A percentile compares a stretch with the other conserved stretches of the same genome.
These are phyloP conservation scores for Daubentonia madagascariensis DNA, from an alignment of 2,113 vertebrate genomes.

Conservation along the genomic window DNA sequence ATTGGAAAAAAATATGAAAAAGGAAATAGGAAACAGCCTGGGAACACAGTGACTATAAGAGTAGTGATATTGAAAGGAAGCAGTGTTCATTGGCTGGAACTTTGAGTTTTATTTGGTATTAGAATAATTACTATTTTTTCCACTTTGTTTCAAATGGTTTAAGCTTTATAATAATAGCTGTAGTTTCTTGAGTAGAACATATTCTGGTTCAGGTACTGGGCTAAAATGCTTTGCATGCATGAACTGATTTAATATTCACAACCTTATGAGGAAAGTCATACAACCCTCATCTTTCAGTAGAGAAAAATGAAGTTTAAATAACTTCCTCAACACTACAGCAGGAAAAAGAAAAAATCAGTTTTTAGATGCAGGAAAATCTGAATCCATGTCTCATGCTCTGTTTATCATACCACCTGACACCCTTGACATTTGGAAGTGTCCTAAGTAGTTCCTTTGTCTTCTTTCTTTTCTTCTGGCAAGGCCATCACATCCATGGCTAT, in stretches of 20 bases:
- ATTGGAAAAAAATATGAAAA: neutral
- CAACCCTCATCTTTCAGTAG: neutral
- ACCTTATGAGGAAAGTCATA: neutral
- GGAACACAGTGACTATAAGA: neutral
- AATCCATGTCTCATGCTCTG: neutral
- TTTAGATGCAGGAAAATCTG: neutral
- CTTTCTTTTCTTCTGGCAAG: neutral
- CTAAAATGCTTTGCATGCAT: neutral
- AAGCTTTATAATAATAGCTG: neutral
- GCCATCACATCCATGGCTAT: neutral
- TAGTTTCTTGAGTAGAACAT: neutral
- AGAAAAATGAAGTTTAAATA: neutral
- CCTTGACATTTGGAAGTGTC: neutral
- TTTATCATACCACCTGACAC: neutral
- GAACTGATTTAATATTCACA: neutral
- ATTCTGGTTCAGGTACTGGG: neutral
- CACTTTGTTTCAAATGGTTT: neutral
- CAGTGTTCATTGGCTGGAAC: neutral
- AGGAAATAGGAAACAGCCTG: neutral
- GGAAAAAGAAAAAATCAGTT: neutral
- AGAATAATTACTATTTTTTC: neutral
- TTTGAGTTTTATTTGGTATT: neutral
- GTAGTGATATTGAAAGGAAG: neutral
- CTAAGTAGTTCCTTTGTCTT: neutral
- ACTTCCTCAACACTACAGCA: neutral